These are phyloP conservation scores for Notocelia uddmanniana DNA, from an alignment of 2,888 invertebrate species.

Conservation along the genomic window DNA sequence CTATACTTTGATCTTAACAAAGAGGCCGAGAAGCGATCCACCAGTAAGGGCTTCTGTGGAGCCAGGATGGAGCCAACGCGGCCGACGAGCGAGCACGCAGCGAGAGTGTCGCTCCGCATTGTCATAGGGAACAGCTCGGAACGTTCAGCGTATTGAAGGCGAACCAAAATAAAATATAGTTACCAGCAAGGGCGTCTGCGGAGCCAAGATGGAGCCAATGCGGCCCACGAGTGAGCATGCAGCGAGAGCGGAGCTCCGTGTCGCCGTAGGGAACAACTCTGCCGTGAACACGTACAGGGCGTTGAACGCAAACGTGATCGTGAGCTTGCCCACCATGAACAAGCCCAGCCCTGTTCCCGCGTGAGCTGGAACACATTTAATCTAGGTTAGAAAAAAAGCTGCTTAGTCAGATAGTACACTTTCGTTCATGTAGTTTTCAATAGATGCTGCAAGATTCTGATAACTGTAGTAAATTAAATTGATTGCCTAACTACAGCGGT, in stretches of 20 bases:
- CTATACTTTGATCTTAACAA: too few relatives aligned
- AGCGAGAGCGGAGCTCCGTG: conserved; percentile 88
- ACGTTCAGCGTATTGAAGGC: too few relatives aligned
- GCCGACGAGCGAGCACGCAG: conserved; percentile 89
- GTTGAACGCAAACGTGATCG: conserved; percentile 88
- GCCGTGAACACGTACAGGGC: conserved; percentile 89
- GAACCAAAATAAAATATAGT: conserved; percentile 50
- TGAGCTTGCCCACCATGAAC: conserved; percentile 88
- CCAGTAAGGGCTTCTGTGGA: conserved; percentile 89
- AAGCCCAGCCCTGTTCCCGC: conserved; percentile 67
- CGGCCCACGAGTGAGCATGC: conserved; percentile 90
- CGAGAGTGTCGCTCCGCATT: conserved; percentile 88
- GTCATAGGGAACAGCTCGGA: conserved; percentile 89
- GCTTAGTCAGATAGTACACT: too few relatives aligned
- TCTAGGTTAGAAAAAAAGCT: too few relatives aligned
- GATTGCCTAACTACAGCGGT: too few relatives aligned
- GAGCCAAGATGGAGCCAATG: conserved; percentile 89
- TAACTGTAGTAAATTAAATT: too few relatives aligned
- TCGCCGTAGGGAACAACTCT: conserved; percentile 90
- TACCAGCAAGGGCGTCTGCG: conserved; percentile 89
- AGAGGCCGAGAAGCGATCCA: too few relatives aligned
- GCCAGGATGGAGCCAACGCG: conserved; percentile 89
- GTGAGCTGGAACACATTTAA: conserved; percentile 65
- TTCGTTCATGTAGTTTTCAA: too few relatives aligned
- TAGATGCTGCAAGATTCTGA: too few relatives aligned